phyloP scores from a whole-genome alignment of 1,140 invertebrate species.

The Leucophenga varia region DNA sequence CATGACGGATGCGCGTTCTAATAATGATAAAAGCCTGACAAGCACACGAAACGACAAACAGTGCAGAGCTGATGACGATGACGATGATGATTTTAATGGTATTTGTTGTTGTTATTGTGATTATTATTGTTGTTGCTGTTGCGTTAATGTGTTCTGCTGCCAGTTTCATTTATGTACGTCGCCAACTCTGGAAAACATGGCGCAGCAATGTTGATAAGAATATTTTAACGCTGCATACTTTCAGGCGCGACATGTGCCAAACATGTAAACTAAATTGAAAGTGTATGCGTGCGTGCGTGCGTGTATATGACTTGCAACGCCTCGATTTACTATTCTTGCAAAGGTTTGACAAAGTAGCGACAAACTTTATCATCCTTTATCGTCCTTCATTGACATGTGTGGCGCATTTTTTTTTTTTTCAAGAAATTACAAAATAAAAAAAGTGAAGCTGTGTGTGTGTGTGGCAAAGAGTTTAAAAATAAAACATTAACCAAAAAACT shows the following conservation, averaged over 20 bases:
- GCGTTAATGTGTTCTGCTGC: too few species aligned
- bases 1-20: slow-evolving; percentile 8
- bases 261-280: slow-evolving; percentile 8
- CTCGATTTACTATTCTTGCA: too few species aligned
- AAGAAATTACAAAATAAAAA: slow-evolving; percentile 27
- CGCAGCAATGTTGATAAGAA: too few species aligned
- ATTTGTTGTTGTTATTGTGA: too few species aligned
- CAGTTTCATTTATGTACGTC: too few species aligned
- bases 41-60: too few species aligned
- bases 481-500: too few species aligned
- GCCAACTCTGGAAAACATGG: too few species aligned
- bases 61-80: slow-evolving; percentile 32
- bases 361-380: too few species aligned
- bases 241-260: slow-evolving; percentile 16
- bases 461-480: too few species aligned
- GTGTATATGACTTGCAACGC: slow-evolving; percentile 20
- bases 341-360: slow-evolving; percentile 13
- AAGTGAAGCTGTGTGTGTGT: too few species aligned
- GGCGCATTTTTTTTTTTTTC: slow-evolving; percentile 27
- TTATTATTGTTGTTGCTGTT: too few species aligned
- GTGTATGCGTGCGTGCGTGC: neutral
- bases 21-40: slow-evolving; percentile 4
- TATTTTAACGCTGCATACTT: slow-evolving; percentile 10
- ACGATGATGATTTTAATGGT: slow-evolving; percentile 1
- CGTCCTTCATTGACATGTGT: slow-evolving; percentile 18